phyloP scores from a whole-genome alignment of 2,888 invertebrate species.

The Chelonus formosanus region DNA sequence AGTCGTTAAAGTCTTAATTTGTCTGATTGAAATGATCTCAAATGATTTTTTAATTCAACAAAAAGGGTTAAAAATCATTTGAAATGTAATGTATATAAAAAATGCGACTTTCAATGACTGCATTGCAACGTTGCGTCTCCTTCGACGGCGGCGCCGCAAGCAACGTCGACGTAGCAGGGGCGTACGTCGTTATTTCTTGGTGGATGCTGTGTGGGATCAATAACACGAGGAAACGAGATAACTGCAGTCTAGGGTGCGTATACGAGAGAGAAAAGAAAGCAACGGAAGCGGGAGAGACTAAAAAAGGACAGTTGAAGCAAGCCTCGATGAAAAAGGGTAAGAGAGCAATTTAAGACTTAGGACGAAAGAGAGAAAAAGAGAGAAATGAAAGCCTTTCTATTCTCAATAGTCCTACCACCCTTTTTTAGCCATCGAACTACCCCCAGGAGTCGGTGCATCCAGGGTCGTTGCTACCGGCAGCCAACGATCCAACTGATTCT shows the following conservation, averaged over 20 bases:
- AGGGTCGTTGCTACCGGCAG: conserved; percentile 65
- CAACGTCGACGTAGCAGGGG: conserved; percentile 47
- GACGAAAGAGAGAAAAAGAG: conserved; percentile 18
- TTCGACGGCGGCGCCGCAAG: conserved; percentile 23
- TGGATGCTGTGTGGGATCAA: conserved; percentile 66
- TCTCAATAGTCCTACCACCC: conserved; percentile 45
- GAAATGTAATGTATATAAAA: too few species aligned
- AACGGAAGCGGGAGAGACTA: conserved; percentile 34
- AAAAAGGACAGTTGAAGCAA: conserved; percentile 4
- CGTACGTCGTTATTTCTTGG: conserved; percentile 64
- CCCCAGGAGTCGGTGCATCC: conserved; percentile 65
- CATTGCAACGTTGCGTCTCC: conserved; percentile 39
- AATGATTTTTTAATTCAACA: too few species aligned
- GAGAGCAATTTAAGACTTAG: conserved; percentile 2
- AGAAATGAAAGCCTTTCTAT: too few species aligned
- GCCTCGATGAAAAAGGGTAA: conserved; percentile 14
- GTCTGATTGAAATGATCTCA: too few species aligned
- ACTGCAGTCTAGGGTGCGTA: conserved; percentile 46
- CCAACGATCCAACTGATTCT: conserved; percentile 61
- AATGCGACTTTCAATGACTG: conserved; percentile 15
- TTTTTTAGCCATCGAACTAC: conserved; percentile 48
- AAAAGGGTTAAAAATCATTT: too few species aligned
- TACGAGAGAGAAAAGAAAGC: conserved; percentile 39
- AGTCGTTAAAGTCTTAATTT: too few species aligned
- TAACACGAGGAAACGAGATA: conserved; percentile 60